Conservation (phyloP, 2,888 invertebrate genomes). For the Spodoptera littoralis region DNA sequence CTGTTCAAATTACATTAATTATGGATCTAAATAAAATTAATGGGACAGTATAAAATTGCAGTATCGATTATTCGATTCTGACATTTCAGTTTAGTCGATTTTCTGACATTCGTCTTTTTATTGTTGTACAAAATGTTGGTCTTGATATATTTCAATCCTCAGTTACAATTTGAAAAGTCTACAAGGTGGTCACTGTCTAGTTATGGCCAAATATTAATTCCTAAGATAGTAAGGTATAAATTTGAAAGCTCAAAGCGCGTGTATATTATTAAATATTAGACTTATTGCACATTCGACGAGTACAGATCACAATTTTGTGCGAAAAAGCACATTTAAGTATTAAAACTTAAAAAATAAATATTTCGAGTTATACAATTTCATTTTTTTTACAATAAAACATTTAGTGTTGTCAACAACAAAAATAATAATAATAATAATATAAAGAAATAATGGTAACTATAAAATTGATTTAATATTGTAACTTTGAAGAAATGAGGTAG, state of each 20-base stretch:
- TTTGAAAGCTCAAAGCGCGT: constrained; percentile 70
- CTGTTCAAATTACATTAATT: not conserved
- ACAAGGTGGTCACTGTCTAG: constrained; percentile 63
- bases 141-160: constrained; percentile 26
- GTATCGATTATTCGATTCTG: constrained; percentile 3
- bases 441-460: constrained; percentile 66
- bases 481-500: constrained; percentile 70
- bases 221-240: constrained; percentile 61
- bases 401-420: constrained; percentile 50
- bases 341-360: constrained; percentile 62
- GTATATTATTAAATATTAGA: constrained; percentile 61
- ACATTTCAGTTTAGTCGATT: constrained; percentile 1
- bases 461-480: constrained; percentile 51
- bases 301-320: constrained; percentile 73
- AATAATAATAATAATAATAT: constrained; percentile 44
- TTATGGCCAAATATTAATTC: constrained; percentile 66
- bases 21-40: no score
- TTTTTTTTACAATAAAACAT: constrained; percentile 53
- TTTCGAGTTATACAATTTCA: constrained; percentile 55
- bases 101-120: not conserved
- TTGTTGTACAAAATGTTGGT: not conserved
- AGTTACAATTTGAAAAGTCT: constrained; percentile 39
- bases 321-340: constrained; percentile 66
- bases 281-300: constrained; percentile 69
- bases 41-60: not conserved